Base-by-base conservation (phyloP, 35 echinoderm and acorn worm genomes). In the Eucidaris tribuloides region DNA sequence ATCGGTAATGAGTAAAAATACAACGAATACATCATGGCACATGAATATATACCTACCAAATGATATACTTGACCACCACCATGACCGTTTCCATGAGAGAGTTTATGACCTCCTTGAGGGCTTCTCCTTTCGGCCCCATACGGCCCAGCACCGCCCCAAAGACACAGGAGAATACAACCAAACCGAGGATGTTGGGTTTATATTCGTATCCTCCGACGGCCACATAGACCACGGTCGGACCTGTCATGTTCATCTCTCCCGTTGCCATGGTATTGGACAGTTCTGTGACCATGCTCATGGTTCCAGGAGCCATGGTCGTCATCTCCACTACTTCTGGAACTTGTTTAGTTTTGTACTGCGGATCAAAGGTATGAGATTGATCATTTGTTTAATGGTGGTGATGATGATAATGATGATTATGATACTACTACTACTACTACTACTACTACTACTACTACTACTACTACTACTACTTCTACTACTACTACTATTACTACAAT, bases 131-230 rank as follows among this genome's bases (percentile, higher is more conserved):
- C 36, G 54, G 46, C 0, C 83, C 83, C 58, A 92, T 46, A 17
- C 82, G 74, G 35, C 89, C 82, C 22, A 92, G 82, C 4, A 86
- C 83, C 11, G 82, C 76, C 0, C 89, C 89, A 34, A 92, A 86
- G 15, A 52, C 83, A 7, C 85, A 74, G 1, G 89, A 86, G 78
- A 92, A 92, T 1, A 79, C 59, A 9, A 92, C 82, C 3, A 92
- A 62, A 37, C 89, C 89, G 1, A 91, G 83, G 13, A 99, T 93
- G 42, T 99, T 99, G 44, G 86, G 76, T 43, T 91, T 91, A 46
- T 84, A 79, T 71, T 97, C 89, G 39, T 79, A 88, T 13, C 94
- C 89, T 7, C 94, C 94, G 9, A 17, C 7, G 6, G 88, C 78
- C 45, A 52, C 29, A 18, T 61, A 65, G 28, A 84, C 59, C 17